Evolutionary conservation across 2,113 vertebrate species (phyloP), one percentile per base, ranked within the genome.

Genomic region (Gila orcuttii): DNA sequence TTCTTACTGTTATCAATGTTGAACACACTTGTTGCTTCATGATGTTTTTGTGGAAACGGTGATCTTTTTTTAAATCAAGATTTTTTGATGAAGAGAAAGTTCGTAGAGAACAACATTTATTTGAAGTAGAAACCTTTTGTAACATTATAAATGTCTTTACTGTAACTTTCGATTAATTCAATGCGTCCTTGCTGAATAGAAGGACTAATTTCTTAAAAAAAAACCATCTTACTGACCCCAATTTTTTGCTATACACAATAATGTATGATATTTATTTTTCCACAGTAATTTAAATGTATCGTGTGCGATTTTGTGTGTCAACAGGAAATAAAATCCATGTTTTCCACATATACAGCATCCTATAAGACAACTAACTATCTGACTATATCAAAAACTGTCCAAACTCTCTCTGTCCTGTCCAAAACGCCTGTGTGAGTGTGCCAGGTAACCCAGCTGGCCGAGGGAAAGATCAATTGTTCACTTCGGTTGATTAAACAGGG

Each of bases 381-480:
- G 15, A 52, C 15, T 52, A 17, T 17, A 52, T 2, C 3, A 79
- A 62, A 39, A 36, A 79, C 33, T 42, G 19, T 36, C 77, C 42
- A 45, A 80, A 52, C 25, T 42, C 15, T 66, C 39, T 31, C 42
- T 31, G 39, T 31, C n/a, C 39, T 81, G 79, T 68, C 45, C 28
- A 68, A 52, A 23, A 11, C 6, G 68, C 8, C 2, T 23, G 36
- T 75, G 77, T 45, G 45, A 23, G 39, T 82, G 45, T 50, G 52
- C 23, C 52, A 64, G 66, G 76, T 82, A 42, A 78, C 36, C 79
- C 73, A 85, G 76, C 76, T 87, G 82, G 86, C 39, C 50, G 45
- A 74, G 76, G 66, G 66, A 79, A 52, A 79, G 82, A 87, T 87
- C 78, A 82, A 79, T 79, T 87, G 50, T 83, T 80, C 55, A 79